Conservation (phyloP, 2,113 vertebrate species). For the Sturnira hondurensis region DNA sequence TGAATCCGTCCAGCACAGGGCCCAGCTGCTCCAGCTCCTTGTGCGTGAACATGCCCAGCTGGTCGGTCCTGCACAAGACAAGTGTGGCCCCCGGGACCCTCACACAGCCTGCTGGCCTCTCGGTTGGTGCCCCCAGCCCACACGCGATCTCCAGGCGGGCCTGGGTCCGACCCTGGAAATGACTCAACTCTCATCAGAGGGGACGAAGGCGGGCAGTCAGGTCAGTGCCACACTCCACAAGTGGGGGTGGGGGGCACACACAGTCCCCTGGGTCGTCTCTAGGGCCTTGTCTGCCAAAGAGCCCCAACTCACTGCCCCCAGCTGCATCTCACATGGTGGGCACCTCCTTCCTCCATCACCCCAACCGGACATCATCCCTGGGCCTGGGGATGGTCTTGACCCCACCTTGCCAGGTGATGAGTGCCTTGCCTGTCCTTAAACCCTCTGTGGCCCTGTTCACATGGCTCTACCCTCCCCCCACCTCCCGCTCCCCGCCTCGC, state of each 20-base stretch:
- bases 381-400: not conserved
- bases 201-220: no score
- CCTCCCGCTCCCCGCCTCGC: not conserved
- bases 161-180: not conserved
- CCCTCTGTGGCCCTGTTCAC: not conserved
- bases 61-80: slow-evolving; percentile 77
- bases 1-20: slow-evolving; percentile 90
- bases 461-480: no score
- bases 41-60: slow-evolving; percentile 90
- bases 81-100: fast-evolving
- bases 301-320: not conserved
- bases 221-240: not conserved
- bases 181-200: not conserved
- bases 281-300: not conserved
- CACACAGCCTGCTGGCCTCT: not conserved
- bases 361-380: fast-evolving
- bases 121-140: not conserved
- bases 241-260: not conserved
- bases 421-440: not conserved
- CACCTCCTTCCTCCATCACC: not conserved
- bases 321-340: not conserved
- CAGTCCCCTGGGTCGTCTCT: fast-evolving
- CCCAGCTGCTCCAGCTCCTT: slow-evolving; percentile 93
- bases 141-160: no score
- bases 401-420: not conserved